These are phyloP conservation scores for Pterocles orientalis DNA, from an alignment of 2,113 vertebrate species.

Conservation along the genomic window DNA sequence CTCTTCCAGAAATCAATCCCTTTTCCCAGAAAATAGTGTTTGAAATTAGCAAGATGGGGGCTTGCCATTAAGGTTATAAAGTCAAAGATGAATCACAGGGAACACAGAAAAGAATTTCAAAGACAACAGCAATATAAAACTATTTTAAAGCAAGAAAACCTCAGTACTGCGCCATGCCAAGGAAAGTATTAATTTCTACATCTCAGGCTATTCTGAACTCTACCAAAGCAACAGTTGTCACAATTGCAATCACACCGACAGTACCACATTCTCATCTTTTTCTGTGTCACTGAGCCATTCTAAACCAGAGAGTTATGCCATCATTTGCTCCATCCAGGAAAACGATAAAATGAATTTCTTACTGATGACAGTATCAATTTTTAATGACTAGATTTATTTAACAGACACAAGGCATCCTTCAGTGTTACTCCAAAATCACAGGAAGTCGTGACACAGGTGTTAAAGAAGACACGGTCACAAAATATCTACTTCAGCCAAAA, in stretches of 20 bases:
- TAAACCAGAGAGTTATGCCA: neutral
- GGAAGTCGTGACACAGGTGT: neutral
- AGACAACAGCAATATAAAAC: neutral
- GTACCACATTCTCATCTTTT: neutral
- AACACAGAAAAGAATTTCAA: neutral
- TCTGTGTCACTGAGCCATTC: neutral
- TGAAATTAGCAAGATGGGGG: neutral
- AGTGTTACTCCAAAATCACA: neutral
- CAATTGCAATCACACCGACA: neutral
- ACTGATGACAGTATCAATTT: neutral
- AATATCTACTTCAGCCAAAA: neutral
- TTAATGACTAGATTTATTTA: neutral
- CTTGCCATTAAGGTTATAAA: neutral
- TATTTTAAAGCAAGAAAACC: neutral
- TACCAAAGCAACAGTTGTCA: neutral
- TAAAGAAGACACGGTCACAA: neutral
- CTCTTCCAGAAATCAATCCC: neutral
- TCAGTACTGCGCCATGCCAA: neutral
- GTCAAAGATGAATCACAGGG: neutral
- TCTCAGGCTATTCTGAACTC: neutral
- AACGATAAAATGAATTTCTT: neutral
- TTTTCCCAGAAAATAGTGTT: neutral
- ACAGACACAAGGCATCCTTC: neutral
- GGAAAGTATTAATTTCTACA: neutral
- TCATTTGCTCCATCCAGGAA: neutral